Percentiles rank a stretch among this genome's conserved stretches.
phyloP scores from a whole-genome alignment of 2,888 invertebrate genomes.

The Thera obeliscata region DNA sequence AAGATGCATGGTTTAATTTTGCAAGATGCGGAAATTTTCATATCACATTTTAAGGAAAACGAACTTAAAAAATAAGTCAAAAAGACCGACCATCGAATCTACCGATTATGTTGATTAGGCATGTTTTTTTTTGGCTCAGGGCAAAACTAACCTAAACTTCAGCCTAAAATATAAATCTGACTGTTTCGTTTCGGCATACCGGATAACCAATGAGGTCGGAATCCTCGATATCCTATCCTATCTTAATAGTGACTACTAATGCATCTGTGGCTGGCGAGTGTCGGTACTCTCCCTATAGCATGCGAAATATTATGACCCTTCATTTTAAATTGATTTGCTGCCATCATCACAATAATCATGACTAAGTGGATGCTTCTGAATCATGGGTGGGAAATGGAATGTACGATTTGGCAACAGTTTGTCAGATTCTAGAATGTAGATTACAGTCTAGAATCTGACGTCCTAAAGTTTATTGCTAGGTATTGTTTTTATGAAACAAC shows the following conservation, averaged over 20 bases:
- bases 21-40: not conserved
- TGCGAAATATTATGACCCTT: conserved; percentile 32
- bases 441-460: not conserved
- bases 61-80: not conserved
- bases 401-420: not conserved
- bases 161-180: not conserved
- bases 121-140: too few relatives aligned
- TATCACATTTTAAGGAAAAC: too few relatives aligned
- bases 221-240: conserved; percentile 12
- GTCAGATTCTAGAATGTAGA: not conserved
- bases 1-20: conserved; percentile 13
- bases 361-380: not conserved
- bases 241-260: conserved; percentile 12
- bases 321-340: conserved; percentile 27
- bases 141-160: too few relatives aligned
- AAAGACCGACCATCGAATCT: not conserved
- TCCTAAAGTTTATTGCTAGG: not conserved
- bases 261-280: conserved; percentile 3
- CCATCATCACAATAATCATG: conserved; percentile 15
- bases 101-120: not conserved
- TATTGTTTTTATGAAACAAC: too few relatives aligned
- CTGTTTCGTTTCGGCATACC: conserved; percentile 43
- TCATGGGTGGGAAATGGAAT: conserved; percentile 1
- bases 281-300: conserved; percentile 20
- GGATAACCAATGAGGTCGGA: conserved; percentile 50